Evolutionary conservation across 1,140 invertebrate species (phyloP).

Genomic region (Heliothis subflexa): DNA sequence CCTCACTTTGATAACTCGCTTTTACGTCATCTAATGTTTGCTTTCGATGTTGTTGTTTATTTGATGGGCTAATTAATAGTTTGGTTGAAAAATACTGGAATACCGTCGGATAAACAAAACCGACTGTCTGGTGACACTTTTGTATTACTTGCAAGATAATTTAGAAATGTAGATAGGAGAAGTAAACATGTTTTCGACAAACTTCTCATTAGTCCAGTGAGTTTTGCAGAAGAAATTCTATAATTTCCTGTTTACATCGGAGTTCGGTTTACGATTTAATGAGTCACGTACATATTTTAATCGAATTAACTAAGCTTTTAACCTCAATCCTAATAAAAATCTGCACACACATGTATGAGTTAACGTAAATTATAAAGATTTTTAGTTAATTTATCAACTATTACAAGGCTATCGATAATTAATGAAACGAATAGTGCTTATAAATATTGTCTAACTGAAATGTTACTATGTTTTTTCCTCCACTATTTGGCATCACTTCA

Average conservation of each 20-base stretch:
- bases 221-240: conserved; percentile 5
- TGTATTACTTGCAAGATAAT: too few relatives aligned
- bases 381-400: not conserved
- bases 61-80: not conserved
- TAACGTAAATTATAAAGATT: not conserved
- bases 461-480: not conserved
- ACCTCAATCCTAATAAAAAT: not conserved
- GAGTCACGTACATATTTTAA: conserved; percentile 1
- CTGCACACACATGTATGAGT: not conserved
- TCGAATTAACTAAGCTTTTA: not conserved
- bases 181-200: conserved; percentile 5
- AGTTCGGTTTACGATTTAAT: not conserved
- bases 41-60: not conserved
- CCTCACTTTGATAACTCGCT: not conserved
- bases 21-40: not conserved
- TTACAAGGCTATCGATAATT: not conserved
- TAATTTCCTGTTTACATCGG: conserved; percentile 21
- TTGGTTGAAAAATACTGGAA: not conserved
- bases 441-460: conserved; percentile 6
- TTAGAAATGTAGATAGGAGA: not conserved
- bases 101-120: too few relatives aligned
- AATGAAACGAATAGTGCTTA: not conserved
- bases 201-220: not conserved
- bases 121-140: too few relatives aligned
- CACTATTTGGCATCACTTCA: conserved; percentile 25